Conservation (phyloP, 2,113 vertebrate species). For the Apteryx owenii region DNA sequence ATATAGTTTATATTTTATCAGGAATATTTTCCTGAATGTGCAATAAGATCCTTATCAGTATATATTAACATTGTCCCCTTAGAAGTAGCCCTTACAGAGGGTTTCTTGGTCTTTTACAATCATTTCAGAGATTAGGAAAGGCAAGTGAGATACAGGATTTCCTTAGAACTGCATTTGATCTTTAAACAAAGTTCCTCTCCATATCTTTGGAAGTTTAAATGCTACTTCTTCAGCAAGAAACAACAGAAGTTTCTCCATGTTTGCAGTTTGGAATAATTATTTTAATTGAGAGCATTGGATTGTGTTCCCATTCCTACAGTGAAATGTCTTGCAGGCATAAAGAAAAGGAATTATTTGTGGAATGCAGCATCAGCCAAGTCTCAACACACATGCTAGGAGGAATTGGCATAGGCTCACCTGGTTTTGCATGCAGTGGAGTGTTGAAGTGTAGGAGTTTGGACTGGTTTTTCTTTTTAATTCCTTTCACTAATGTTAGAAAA, state of each 20-base stretch:
- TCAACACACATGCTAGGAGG: slow-evolving; percentile 36
- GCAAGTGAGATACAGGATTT: slow-evolving; percentile 4
- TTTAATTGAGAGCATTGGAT: slow-evolving; percentile 23
- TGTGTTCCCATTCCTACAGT: slow-evolving; percentile 24
- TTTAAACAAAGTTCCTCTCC: not conserved
- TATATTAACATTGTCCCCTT: not conserved
- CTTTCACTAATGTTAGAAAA: not conserved
- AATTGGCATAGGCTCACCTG: slow-evolving; percentile 12
- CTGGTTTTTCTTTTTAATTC: not conserved
- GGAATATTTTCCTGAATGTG: slow-evolving; percentile 13
- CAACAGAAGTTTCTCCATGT: not conserved
- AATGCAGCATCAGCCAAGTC: slow-evolving; percentile 69
- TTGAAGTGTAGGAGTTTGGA: slow-evolving; percentile 14
- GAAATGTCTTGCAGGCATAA: slow-evolving; percentile 35
- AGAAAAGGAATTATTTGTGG: slow-evolving; percentile 52
- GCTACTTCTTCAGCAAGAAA: slow-evolving; percentile 1
- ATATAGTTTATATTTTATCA: not conserved
- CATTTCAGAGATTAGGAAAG: not conserved
- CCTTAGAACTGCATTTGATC: not conserved
- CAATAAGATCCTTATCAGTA: not conserved
- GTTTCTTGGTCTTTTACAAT: not conserved
- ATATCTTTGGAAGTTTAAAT: not conserved
- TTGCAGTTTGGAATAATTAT: not conserved
- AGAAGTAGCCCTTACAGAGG: not conserved
- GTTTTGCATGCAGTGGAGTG: not conserved